These are phyloP conservation scores for Passerculus sandwichensis DNA, from an alignment of 2,797 vertebrate species.

Conservation along the genomic window DNA sequence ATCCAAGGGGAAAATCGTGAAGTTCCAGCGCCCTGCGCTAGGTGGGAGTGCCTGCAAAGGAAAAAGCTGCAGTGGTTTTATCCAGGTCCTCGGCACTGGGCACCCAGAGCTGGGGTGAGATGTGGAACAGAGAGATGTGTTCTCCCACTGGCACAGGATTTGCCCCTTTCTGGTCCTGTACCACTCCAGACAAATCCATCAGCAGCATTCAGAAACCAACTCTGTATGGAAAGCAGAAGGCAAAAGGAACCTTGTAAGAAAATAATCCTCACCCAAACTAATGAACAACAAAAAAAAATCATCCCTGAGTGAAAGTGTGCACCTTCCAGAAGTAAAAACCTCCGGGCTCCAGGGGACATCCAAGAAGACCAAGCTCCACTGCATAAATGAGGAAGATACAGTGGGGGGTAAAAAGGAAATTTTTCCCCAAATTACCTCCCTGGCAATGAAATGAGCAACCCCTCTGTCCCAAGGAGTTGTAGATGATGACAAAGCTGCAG, in stretches of 20 bases:
- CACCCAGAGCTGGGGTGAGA: neutral
- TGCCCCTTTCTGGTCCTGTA: neutral
- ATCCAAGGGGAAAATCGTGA: neutral
- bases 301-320: neutral
- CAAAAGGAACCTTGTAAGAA: neutral
- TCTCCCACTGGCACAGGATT: neutral
- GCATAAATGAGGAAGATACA: neutral
- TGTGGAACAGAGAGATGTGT: neutral
- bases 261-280: neutral
- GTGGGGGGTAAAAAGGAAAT: neutral
- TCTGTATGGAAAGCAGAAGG: neutral
- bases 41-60: constrained; percentile 44
- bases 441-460: neutral
- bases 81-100: neutral
- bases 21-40: neutral
- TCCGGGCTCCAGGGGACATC: neutral
- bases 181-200: neutral
- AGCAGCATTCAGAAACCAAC: neutral
- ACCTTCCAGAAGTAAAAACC: neutral
- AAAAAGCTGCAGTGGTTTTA: neutral
- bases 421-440: neutral
- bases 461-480: neutral
- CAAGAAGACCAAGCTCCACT: accelerated
- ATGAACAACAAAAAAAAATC: neutral
- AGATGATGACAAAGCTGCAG: neutral